phyloP scores from a whole-genome alignment of 1,140 invertebrate species.

The Melanaphis sacchari region DNA sequence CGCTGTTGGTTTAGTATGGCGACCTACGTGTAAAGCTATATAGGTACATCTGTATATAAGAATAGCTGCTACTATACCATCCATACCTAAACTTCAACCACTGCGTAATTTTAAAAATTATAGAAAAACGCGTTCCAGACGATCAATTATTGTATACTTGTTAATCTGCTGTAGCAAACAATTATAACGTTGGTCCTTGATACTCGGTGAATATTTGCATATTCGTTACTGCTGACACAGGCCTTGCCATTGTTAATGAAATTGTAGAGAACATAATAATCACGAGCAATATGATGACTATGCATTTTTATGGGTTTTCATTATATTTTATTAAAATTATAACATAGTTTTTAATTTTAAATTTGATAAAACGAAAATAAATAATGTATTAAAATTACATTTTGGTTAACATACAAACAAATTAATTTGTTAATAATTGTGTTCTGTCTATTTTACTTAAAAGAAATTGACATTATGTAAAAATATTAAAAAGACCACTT shows the following conservation, averaged over 20 bases:
- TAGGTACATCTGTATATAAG: too few relatives aligned
- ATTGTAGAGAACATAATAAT: background rate
- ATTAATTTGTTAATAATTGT: background rate
- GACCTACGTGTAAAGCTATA: background rate
- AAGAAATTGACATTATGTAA: background rate
- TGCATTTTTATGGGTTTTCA: background rate
- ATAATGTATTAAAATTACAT: background rate
- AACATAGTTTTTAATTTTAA: background rate
- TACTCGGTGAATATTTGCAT: background rate
- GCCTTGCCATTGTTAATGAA: conserved; percentile 52
- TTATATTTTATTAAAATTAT: background rate
- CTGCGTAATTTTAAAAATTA: background rate
- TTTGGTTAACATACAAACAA: background rate
- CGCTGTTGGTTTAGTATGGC: background rate
- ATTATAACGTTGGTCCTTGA: conserved; percentile 19
- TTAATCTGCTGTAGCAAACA: background rate
- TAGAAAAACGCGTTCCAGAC: background rate
- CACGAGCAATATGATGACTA: background rate
- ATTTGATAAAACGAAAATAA: background rate
- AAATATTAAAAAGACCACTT: background rate
- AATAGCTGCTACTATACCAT: background rate
- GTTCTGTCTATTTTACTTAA: background rate
- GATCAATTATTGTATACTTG: background rate
- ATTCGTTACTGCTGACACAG: background rate
- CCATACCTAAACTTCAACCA: background rate